Evolutionary conservation across 2,113 vertebrate species (phyloP).

Genomic region (Ailuropoda melanoleuca): DNA sequence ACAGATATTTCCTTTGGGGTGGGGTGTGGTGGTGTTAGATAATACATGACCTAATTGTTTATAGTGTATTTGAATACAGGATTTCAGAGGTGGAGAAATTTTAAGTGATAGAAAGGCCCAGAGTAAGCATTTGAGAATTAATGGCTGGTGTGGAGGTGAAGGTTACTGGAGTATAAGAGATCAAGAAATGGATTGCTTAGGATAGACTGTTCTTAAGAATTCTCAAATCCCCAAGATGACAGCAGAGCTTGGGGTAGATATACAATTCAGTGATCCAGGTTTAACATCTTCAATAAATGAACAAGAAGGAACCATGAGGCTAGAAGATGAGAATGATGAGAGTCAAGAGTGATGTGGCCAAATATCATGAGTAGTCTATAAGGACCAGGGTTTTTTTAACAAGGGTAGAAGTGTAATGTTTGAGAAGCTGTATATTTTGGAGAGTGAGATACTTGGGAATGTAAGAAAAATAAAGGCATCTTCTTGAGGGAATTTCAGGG

Average conservation of each 20-base stretch:
- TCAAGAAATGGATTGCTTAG: background rate
- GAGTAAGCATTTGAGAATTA: background rate
- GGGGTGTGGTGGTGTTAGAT: background rate
- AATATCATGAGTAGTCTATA: background rate
- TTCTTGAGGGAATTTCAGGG: background rate
- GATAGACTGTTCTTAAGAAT: background rate
- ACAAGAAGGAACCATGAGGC: background rate
- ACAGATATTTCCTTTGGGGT: background rate
- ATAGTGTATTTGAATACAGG: background rate
- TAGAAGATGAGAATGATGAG: background rate
- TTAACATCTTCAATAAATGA: constrained; percentile 4
- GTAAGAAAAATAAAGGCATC: background rate
- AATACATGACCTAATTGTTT: background rate
- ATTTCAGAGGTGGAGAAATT: background rate
- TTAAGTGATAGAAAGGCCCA: background rate
- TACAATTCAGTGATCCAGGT: background rate
- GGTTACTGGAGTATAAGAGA: background rate
- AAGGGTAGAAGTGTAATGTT: background rate
- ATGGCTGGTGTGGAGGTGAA: background rate
- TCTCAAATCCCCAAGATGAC: background rate
- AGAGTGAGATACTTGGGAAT: background rate
- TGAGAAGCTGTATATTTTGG: background rate
- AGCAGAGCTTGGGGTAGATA: background rate
- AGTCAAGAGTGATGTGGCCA: background rate
- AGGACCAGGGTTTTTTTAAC: background rate